Base-by-base conservation (phyloP, 1,140 invertebrate species). In the Acromyrmex heyeri region DNA sequence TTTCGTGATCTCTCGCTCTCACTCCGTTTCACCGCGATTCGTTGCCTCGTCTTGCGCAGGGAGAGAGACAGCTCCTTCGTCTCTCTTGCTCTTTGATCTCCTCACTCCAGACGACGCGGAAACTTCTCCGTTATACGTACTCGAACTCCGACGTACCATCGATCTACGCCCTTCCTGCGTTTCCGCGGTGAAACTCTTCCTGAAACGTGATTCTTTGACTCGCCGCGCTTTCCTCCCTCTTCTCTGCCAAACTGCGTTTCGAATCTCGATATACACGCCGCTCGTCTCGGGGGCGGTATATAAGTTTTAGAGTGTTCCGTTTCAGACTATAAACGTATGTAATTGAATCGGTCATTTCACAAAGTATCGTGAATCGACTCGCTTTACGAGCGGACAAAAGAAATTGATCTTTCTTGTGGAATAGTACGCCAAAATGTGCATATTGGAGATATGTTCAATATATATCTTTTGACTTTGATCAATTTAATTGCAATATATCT, bases 1-100 rank as follows among this genome's bases (percentile, higher is more conserved):
- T 94, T 92, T 94, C 90, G 91, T 91, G 91, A 94, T 93, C 85
- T 90, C 87, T 88, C 86, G 90, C 91, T 92, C 85, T 87, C 78
- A 18, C 79, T 86, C 48, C 65, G 21, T 24, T 30, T 27, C 16
- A 34, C 55, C 34, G 34, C 18, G 14, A 34, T 21, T n/a, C 21
- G 14, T 10, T 50, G 14, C 48, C 48, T 16, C 30, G 30, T 34
- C 65, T 48, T 21, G 38, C 0, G 12, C 21, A 21, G n/a, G 2
- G n/a, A 16, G 21, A 18, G 3, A 34, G 34, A 34, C 0, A 34
- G 34, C 34, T 5, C 34, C 34, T 5, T 30, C 24, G 5, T 14
- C 70, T 75, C 59, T 30, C 78, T 21, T 7, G 38, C 65, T 55
- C 65, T 64, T 50, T 24, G 77, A 82, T 38, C 18, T 57, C 27